Base-by-base conservation (phyloP, 1,140 invertebrate genomes). In the Adelges cooleyi region DNA sequence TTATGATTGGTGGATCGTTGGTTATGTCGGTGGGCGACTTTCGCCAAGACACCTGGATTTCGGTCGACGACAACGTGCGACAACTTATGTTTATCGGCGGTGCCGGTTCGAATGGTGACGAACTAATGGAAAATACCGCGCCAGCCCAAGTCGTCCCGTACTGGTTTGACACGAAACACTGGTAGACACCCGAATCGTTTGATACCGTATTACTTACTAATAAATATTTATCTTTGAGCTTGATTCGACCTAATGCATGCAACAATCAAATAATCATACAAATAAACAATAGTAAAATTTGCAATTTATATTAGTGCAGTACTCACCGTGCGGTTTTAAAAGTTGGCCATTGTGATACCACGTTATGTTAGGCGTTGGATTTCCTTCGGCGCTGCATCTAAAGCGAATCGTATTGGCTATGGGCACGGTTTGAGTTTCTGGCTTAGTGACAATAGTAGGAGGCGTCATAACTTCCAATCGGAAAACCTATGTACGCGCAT, bases 271-370 rank as follows among this genome's bases (percentile, higher is more conserved):
- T 18, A 18, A 51, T 59, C 53, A 22, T 49, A 38, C 40, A 46
- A 48, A 22, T 33, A 11, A 33, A 33, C 11, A 33, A 33, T 6
- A 33, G 5, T 33, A 33, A 6, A 11, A 5, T 33, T 33, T 33
- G n/a, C n/a, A n/a, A n/a, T n/a, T 33, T 33, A 33, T 11, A 33
- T 11, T 33, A 33, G 29, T 33, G 13, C 9, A 15, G 6, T 65
- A 20, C 67, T 77, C 78, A 77, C 84, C 79, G 73, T 79, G 78
- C n/a, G 78, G 73, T 67, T 77, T 74, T 65, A 85, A 75, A 53
- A 77, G 72, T 65, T 78, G 72, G 3, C 84, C 82, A 74, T 87
- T 80, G 73, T 87, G 89, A 54, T 83, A 76, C 87, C 87, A 90
- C 67, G 76, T 75, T 65, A 81, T 77, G 66, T 74, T 76, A 17